Evolutionary conservation across 2,797 vertebrate species (phyloP), one percentile per base, ranked within the genome.

Genomic region (Phrynocephalus forsythii): DNA sequence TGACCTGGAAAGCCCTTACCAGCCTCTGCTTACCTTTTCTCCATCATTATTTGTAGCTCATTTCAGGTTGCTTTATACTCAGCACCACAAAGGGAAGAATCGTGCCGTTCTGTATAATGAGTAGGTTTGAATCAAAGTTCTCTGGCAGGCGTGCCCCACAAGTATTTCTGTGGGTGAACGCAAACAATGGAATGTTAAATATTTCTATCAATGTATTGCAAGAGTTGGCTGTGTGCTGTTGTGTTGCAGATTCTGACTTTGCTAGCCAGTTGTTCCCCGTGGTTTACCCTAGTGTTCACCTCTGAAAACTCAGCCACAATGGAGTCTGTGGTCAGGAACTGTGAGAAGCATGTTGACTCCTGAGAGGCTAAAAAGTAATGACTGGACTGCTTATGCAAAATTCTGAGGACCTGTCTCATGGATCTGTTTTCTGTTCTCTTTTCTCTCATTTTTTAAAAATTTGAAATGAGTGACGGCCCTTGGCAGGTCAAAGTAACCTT

Each of bases 91-190:
- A 48, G 38, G 71, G 67, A 50, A 66, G 30, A 82, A 87, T 18
- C 15, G 24, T 13, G 38, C 22, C 26, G 73, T 76, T 68, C 24
- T 60, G 33, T 66, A 3, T 75, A 87, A 0, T 87, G 89, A 13
- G 18, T 78, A 30, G 83, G 38, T n/a, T 73, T 82, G 38, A 66
- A 18, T n/a, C 69, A 81, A n/a, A 16, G 15, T 66, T 78, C 72
- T 28, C 81, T 96, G 94, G 93, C 94, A 92, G 81, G 77, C 33
- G 0, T 22, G 79, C 87, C 68, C 75, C 68, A 66, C 26, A 87
- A 78, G 63, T 50, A 3, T 92, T 92, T 92, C 90, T 95, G 87
- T 86, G 88, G 92, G 81, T 82, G 63, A 86, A 90, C 86, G 90
- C 30, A 38, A 90, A 91, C 92, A 91, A 71, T 22, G 2, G 90